Evolutionary conservation across 2,113 vertebrate genomes (phyloP).

Genomic region (Poeciliopsis turrubarensis): DNA sequence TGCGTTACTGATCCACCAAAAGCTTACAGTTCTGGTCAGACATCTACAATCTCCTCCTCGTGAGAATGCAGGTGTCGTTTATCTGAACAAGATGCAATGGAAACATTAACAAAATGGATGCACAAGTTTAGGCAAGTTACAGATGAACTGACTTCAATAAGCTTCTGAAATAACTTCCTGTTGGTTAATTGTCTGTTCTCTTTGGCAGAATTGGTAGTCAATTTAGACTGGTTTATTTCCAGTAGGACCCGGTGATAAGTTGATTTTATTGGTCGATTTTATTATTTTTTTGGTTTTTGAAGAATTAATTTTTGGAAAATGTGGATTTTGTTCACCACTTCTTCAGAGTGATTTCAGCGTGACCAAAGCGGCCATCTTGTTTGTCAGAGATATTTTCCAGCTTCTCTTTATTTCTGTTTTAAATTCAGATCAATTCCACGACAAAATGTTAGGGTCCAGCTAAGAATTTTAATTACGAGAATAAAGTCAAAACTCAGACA

Average conservation of each 20-base stretch:
- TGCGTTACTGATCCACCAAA: conserved; percentile 40
- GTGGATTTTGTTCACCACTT: no score
- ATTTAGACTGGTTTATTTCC: background rate
- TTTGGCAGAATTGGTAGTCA: background rate
- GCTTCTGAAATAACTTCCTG: background rate
- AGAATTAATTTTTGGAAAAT: no score
- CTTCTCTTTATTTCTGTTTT: no score
- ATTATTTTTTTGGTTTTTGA: no score
- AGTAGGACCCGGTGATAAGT: no score
- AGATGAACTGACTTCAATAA: background rate
- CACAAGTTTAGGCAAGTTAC: background rate
- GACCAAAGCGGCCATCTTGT: no score
- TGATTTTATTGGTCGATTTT: no score
- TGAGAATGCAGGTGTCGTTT: background rate
- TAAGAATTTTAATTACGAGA: no score
- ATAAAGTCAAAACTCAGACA: background rate
- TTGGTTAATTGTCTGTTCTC: background rate
- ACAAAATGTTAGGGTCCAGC: no score
- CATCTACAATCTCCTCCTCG: background rate
- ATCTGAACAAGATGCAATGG: background rate
- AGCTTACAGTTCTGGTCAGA: background rate
- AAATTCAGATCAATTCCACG: no score
- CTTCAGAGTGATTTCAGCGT: no score
- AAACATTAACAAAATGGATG: background rate
- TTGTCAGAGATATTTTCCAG: no score